Percentiles rank a stretch among this genome's conserved stretches.
phyloP scores from a whole-genome alignment of 1,140 invertebrate species.

The Cardiocondyla obscurior region DNA sequence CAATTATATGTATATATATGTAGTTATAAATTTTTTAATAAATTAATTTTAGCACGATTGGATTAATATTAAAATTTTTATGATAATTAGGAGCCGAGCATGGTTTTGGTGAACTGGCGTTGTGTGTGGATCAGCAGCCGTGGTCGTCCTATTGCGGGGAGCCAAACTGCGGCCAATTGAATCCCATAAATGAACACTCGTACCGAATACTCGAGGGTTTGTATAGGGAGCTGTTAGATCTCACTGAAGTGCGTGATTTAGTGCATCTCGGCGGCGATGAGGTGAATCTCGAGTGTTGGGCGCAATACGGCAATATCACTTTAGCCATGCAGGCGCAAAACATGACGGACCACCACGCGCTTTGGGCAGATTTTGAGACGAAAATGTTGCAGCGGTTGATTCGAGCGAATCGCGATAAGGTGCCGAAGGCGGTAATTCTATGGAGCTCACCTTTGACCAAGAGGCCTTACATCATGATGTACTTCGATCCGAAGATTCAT shows the following conservation, averaged over 20 bases:
- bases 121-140: conserved; percentile 89
- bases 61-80: neutral
- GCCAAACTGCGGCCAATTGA: conserved; percentile 93
- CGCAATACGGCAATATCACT: conserved; percentile 84
- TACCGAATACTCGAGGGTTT: conserved; percentile 88
- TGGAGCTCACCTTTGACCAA: conserved; percentile 93
- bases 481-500: conserved; percentile 85
- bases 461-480: conserved; percentile 87
- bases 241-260: conserved; percentile 85
- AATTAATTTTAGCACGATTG: neutral
- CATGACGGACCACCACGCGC: conserved; percentile 89
- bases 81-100: conserved; percentile 81
- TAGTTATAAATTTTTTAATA: neutral
- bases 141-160: conserved; percentile 91
- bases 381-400: conserved; percentile 86
- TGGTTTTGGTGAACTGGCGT: conserved; percentile 88
- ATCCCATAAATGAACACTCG: conserved; percentile 90
- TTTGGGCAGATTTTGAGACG: conserved; percentile 91
- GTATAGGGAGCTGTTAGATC: conserved; percentile 83
- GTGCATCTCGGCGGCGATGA: conserved; percentile 95
- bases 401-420: conserved; percentile 87
- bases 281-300: conserved; percentile 90
- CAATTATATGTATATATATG: no score
- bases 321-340: conserved; percentile 85
- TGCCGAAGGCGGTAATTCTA: conserved; percentile 87